Percentiles rank a stretch among this genome's conserved stretches.
phyloP scores from a whole-genome alignment of 1,140 invertebrate genomes.

The Eurosta solidaginis region DNA sequence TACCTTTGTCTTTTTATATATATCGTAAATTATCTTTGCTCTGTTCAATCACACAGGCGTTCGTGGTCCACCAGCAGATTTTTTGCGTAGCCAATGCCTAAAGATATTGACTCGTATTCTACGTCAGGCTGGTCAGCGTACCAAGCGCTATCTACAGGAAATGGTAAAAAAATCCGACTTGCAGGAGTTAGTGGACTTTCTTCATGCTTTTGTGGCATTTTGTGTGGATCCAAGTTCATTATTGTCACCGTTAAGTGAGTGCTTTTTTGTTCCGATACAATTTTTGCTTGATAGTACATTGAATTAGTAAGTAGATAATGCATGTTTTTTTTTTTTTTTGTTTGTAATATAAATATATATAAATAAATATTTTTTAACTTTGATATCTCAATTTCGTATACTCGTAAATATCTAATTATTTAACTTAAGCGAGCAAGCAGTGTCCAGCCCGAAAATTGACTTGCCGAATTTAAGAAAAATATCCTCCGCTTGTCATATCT shows the following conservation, averaged over 20 bases:
- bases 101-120: constrained; percentile 80
- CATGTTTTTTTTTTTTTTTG: not conserved
- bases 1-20: not conserved
- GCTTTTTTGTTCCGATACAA: not conserved
- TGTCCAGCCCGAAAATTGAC: too few relatives aligned
- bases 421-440: too few relatives aligned
- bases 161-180: constrained; percentile 79
- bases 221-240: constrained; percentile 87
- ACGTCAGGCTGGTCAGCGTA: constrained; percentile 69
- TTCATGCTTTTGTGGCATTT: constrained; percentile 94
- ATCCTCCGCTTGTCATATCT: too few relatives aligned
- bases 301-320: not conserved
- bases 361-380: too few relatives aligned
- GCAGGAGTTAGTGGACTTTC: constrained; percentile 86
- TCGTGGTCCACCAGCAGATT: constrained; percentile 87
- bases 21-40: constrained; percentile 32
- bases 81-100: constrained; percentile 84
- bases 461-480: too few relatives aligned
- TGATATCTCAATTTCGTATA: too few relatives aligned
- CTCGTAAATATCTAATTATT: too few relatives aligned
- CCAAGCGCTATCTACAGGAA: constrained; percentile 78
- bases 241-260: constrained; percentile 83
- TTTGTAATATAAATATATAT: too few relatives aligned
- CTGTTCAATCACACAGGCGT: constrained; percentile 64
- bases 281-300: not conserved